Evolutionary conservation across 2,113 vertebrate species (phyloP).

Genomic region (Odocoileus virginianus): DNA sequence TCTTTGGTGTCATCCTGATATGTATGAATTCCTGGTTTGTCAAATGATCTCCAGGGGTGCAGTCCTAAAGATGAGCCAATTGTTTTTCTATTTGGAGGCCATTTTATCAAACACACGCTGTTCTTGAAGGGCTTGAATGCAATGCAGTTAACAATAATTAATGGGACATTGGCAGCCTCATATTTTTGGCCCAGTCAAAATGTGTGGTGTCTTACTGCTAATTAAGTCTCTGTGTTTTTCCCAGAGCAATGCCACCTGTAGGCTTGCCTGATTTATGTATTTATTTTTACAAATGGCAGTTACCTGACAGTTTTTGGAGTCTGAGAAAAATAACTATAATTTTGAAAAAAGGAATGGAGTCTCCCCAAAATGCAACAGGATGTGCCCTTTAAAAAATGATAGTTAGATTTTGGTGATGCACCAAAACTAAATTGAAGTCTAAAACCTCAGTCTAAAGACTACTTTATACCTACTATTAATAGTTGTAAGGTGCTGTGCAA

Average conservation of each 20-base stretch:
- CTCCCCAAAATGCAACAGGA: background rate
- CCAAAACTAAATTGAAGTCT: background rate
- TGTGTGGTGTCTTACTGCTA: conserved; percentile 11
- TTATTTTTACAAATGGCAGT: conserved; percentile 16
- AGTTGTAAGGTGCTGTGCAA: background rate
- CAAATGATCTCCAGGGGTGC: background rate
- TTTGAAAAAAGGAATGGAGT: background rate
- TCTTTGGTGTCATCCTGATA: background rate
- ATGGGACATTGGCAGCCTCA: conserved; percentile 54
- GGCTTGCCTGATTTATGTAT: conserved; percentile 14
- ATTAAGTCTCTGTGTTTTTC: conserved; percentile 15
- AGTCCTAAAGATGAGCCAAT: background rate
- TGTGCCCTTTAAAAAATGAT: background rate
- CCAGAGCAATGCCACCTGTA: conserved; percentile 45
- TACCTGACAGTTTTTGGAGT: background rate
- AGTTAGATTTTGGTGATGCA: background rate
- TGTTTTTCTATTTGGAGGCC: background rate
- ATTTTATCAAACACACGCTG: background rate
- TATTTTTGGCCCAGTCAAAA: conserved; percentile 37
- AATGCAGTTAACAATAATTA: conserved; percentile 43
- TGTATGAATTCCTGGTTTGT: background rate
- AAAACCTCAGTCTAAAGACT: background rate
- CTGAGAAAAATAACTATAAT: background rate
- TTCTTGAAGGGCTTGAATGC: background rate
- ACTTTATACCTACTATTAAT: background rate